These are phyloP conservation scores for Parnassius smintheus DNA, from an alignment of 2,888 invertebrate genomes.

Conservation along the genomic window DNA sequence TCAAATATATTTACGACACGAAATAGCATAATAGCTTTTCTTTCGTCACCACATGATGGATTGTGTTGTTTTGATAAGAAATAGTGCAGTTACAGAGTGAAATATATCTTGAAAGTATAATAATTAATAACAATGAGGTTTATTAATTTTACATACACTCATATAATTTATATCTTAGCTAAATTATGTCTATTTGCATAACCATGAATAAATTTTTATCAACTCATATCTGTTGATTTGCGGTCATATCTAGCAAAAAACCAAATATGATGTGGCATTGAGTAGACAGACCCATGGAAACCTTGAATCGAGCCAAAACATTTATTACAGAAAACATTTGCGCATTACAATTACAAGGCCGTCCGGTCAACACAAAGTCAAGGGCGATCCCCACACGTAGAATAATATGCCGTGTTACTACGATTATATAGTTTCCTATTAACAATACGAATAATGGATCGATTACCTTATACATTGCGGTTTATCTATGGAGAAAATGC, in stretches of 20 bases:
- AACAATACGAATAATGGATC: slow-evolving; percentile 38
- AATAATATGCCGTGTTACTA: slow-evolving; percentile 44
- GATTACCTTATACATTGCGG: slow-evolving; percentile 22
- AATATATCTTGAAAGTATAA: too few species aligned
- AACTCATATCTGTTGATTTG: background rate
- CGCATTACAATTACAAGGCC: slow-evolving; percentile 70
- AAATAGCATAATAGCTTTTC: too few species aligned
- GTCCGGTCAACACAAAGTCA: slow-evolving; percentile 75
- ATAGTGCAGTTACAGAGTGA: too few species aligned
- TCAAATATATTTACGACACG: too few species aligned
- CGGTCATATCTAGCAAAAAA: background rate
- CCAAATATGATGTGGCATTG: background rate
- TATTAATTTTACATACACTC: too few species aligned
- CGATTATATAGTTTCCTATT: slow-evolving; percentile 52
- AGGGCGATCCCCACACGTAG: slow-evolving; percentile 73
- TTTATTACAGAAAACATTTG: slow-evolving; percentile 66
- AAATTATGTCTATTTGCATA: background rate
- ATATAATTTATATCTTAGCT: too few species aligned
- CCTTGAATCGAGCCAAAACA: slow-evolving; percentile 49
- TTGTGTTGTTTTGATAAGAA: too few species aligned
- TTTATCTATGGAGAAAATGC: slow-evolving; percentile 5
- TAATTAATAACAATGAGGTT: too few species aligned
- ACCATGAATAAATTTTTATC: background rate
- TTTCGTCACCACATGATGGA: too few species aligned
- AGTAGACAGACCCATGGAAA: background rate